Percentiles rank a stretch among this genome's conserved stretches.
Evolutionary conservation across 2,888 invertebrate genomes (phyloP).

Genomic region (Rotaria socialis): DNA sequence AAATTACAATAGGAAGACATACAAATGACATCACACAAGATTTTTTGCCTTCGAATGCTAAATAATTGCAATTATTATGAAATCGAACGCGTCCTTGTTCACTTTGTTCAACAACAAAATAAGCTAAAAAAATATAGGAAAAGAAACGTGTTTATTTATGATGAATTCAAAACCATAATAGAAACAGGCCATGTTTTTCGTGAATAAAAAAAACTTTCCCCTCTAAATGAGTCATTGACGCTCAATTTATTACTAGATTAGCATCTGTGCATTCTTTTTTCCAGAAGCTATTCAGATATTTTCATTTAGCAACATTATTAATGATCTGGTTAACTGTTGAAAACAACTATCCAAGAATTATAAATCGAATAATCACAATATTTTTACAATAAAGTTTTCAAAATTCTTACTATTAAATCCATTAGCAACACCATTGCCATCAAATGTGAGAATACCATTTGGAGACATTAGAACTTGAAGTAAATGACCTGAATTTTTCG

Average conservation of each 20-base stretch:
- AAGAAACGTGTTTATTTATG: not conserved
- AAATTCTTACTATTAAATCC: not conserved
- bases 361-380: no score
- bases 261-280: no score
- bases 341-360: no score
- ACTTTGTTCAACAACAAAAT: not conserved
- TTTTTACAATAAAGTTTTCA: not conserved
- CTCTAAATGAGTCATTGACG: no score
- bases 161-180: no score
- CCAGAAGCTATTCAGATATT: no score
- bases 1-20: not conserved
- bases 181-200: no score
- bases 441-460: not conserved
- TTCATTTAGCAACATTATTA: no score
- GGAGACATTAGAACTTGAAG: not conserved
- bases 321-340: no score
- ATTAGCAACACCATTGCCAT: not conserved
- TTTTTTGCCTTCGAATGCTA: not conserved
- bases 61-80: slow-evolving; percentile 14
- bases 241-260: no score
- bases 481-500: not conserved
- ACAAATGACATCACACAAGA: not conserved
- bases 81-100: not conserved
- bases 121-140: not conserved
- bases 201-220: no score